A percentile compares a stretch with the other conserved stretches of the same genome.
Evolutionary conservation across 2,113 vertebrate species (phyloP).

Genomic region (Pycnonotus jocosus): DNA sequence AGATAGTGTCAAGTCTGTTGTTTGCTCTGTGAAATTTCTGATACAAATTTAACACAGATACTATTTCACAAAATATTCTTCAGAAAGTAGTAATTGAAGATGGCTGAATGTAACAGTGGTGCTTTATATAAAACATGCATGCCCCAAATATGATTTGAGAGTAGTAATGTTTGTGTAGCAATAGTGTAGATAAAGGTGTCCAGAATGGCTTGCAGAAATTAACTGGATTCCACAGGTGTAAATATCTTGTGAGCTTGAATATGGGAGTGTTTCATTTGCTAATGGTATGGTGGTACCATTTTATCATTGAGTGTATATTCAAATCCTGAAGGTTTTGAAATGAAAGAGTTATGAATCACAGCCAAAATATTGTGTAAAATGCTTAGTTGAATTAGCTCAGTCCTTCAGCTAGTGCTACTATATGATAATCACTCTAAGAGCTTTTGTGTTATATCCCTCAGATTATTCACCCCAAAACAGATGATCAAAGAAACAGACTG

Average conservation of each 20-base stretch:
- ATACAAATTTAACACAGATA: not conserved
- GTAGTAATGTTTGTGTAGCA: not conserved
- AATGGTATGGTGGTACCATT: not conserved
- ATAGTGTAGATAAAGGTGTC: not conserved
- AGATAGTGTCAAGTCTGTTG: not conserved
- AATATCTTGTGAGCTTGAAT: not conserved
- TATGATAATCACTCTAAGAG: not conserved
- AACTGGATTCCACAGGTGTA: not conserved
- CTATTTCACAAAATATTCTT: not conserved
- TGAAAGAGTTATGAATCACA: not conserved
- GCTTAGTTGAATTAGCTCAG: not conserved
- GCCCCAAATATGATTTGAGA: not conserved
- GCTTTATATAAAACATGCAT: not conserved
- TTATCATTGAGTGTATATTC: not conserved
- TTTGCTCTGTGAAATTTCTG: not conserved
- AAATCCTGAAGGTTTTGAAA: not conserved
- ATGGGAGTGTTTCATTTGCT: not conserved
- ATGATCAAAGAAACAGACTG: conserved; percentile 94
- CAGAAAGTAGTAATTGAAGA: not conserved
- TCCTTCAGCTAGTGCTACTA: not conserved
- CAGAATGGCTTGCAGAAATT: not conserved
- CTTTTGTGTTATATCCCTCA: conserved; percentile 62
- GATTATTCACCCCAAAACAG: conserved; percentile 97
- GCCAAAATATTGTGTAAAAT: not conserved
- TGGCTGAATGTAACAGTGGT: not conserved